Base-by-base conservation (phyloP, 2,113 vertebrate genomes). In the Pollachius pollachius region DNA sequence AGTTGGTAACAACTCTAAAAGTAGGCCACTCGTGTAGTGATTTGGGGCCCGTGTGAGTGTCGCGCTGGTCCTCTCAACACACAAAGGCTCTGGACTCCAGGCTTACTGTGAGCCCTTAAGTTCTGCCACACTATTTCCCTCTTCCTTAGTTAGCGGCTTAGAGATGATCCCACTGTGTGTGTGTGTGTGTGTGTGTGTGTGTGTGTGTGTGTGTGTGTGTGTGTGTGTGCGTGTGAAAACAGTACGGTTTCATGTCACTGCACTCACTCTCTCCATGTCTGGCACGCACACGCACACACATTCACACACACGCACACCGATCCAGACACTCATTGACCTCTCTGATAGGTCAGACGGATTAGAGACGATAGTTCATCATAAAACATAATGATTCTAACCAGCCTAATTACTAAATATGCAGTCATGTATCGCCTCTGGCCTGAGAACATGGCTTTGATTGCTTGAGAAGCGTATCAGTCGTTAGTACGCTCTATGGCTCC, bases 131-230 rank as follows among this genome's bases (percentile, higher is more conserved):
- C 41, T 48, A 6, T 48, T 13, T 62, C 23, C 11, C 17, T 21
- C 17, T 64, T 37, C 8, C 3, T 34, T 12, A 13, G 63, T 64
- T 64, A 13, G 11, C 34, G 19, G 18, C 64, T 66, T 37, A 66
- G 64, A 64, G 62, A 57, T 48, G 65, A 71, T 72, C 67, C 72
- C 59, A 3, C 17, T 62, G 69, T 59, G 21, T 19, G 68, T 23
- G 37, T 2, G 12, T 23, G n/a, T 19, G 12, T 62, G 57, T 37
- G 7, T 73, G 52, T 79, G 23, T 41, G 30, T 69, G 34, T 48
- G 58, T 61, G 25, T 67, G 66, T 52, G 64, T 48, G 34, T 23
- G 19, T 64, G 54, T 62, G 3, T 41, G 23, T 54, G n/a, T 62
- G 60, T 57, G 8, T 57, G 1, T 56, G 16, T 6, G 18, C 12